phyloP scores from a whole-genome alignment of 2,888 invertebrate species.

The Taenaris catops region DNA sequence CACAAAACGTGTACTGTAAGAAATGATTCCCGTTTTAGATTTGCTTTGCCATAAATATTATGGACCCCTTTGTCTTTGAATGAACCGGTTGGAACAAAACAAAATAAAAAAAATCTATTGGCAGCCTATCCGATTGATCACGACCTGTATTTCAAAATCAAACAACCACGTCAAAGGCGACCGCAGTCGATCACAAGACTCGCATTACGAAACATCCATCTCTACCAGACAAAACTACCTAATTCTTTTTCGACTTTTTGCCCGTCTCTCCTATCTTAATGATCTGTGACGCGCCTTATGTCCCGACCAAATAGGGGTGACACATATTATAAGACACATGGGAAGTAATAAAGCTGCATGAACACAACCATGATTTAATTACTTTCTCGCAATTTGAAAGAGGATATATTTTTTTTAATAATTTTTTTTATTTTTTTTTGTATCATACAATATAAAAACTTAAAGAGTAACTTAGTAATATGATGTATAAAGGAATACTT shows the following conservation, averaged over 20 bases:
- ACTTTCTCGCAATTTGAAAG: too few species aligned
- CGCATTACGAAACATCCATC: slow-evolving; percentile 20
- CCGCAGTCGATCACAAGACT: slow-evolving; percentile 20
- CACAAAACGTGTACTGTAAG: too few species aligned
- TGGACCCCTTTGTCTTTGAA: background rate
- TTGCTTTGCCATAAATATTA: too few species aligned
- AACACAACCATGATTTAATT: too few species aligned
- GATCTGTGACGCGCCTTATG: slow-evolving; percentile 31
- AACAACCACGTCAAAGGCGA: slow-evolving; percentile 17
- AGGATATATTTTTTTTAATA: too few species aligned
- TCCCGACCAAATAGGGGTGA: slow-evolving; percentile 14
- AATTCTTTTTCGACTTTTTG: slow-evolving; percentile 29
- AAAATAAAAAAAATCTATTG: slow-evolving; percentile 10
- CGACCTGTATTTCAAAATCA: slow-evolving; percentile 15
- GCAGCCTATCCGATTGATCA: slow-evolving; percentile 10
- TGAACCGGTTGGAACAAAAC: slow-evolving; percentile 2
- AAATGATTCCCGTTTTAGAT: too few species aligned
- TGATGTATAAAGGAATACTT: too few species aligned
- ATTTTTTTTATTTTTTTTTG: too few species aligned
- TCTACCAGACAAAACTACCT: slow-evolving; percentile 12
- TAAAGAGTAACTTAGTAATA: too few species aligned
- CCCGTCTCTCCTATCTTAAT: slow-evolving; percentile 36
- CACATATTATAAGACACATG: background rate
- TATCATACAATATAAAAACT: too few species aligned
- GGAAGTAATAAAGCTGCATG: too few species aligned